Base-by-base conservation (phyloP, 2,113 vertebrate species). In the Poecilia latipinna region DNA sequence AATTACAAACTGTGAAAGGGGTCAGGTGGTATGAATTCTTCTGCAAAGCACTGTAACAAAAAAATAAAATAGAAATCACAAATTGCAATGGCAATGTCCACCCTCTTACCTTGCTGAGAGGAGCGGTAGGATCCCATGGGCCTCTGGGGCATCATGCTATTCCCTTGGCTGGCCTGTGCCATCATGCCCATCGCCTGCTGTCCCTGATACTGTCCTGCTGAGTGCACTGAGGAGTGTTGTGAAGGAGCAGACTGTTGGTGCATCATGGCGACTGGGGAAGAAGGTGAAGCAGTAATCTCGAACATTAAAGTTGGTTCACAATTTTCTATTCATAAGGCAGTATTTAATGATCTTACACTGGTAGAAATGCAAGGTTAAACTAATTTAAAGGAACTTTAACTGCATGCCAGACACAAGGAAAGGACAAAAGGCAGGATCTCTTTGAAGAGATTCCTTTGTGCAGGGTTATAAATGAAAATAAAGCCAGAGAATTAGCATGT, bases 231-330 rank as follows among this genome's bases (percentile, higher is more conserved):
- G 80, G 93, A 95, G 93, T 97, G 98, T 90, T 97, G 98, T 1
- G 97, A 94, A 0, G 95, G 95, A 71, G 96, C 95, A 12, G 96
- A 95, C 93, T 97, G 97, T 91, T 97, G 97, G 88, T 99, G 97
- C 96, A 98, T 97, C 97, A 98, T 96, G 88, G 97, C 94, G 68
- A 97, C 97, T 99, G 60, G 19, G 19, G 75, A 70, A 68, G 82
- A 71, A 85, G 81, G 84, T 73, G 60, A 72, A 35, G 48, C 33
- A 32, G 78, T 54, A 83, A 75, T 78, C 80, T 88, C 61, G 75
- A 19, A 82, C 66, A 68, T 89, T 88, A 77, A 31, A 64, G 19
- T 62, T 8, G 0, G 67, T 26, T n/a, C 19, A 74, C 10, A 51
- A 7, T 65, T 39, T 10, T 61, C 65, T 42, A 79, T 74, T 79